These are phyloP conservation scores for Athalia circularis DNA, from an alignment of 2,888 invertebrate genomes.

Conservation along the genomic window DNA sequence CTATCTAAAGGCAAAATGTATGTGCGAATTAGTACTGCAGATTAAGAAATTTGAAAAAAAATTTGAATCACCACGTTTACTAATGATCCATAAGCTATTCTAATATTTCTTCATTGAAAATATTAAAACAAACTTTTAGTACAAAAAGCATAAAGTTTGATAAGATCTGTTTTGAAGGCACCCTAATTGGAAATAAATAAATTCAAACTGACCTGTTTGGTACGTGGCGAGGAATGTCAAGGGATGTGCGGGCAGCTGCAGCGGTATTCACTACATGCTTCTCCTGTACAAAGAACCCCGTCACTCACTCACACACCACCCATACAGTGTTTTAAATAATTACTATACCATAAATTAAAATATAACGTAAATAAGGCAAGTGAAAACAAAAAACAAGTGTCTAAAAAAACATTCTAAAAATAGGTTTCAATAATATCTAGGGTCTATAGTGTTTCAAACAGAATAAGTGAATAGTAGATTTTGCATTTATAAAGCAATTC, in stretches of 20 bases:
- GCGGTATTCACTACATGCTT: conserved; percentile 71
- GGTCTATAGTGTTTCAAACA: background rate
- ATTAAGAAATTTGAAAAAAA: conserved; percentile 3
- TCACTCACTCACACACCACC: conserved; percentile 72
- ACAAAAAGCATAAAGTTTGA: background rate
- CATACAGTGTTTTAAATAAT: conserved; percentile 53
- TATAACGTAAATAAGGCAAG: background rate
- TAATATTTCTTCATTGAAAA: conserved; percentile 4
- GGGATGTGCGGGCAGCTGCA: conserved; percentile 70
- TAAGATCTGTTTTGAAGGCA: background rate
- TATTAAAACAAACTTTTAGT: background rate
- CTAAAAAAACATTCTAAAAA: background rate
- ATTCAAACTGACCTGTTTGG: conserved; percentile 70
- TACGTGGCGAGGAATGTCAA: conserved; percentile 72
- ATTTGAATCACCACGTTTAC: background rate
- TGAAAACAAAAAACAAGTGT: background rate
- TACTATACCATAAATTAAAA: conserved; percentile 30
- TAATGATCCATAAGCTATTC: conserved; percentile 9
- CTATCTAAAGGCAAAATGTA: conserved; percentile 33
- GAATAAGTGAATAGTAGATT: background rate
- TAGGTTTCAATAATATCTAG: background rate
- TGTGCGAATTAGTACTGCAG: conserved; percentile 39
- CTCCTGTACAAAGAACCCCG: conserved; percentile 73
- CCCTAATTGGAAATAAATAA: conserved; percentile 45
- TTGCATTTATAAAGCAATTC: conserved; percentile 1